Percentiles rank a stretch among this genome's conserved stretches.
Conservation (phyloP, 2,113 vertebrate genomes). For the Sciurus niger region DNA sequence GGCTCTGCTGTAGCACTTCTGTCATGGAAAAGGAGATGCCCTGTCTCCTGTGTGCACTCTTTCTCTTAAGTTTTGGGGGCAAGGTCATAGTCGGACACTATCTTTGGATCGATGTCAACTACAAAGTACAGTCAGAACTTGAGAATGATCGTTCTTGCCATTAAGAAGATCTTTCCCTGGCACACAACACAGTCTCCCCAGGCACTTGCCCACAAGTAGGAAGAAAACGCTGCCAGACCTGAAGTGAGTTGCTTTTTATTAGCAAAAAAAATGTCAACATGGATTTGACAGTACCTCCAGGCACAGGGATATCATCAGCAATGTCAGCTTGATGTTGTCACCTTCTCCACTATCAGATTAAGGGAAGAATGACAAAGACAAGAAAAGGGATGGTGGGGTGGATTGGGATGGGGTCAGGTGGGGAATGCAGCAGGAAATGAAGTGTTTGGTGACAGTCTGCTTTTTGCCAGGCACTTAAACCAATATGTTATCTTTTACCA, state of each 20-base stretch:
- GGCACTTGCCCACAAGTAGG: background rate
- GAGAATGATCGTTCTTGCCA: background rate
- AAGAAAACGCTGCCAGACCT: background rate
- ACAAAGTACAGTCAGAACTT: background rate
- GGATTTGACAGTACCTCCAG: background rate
- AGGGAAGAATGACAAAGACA: background rate
- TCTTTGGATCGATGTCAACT: background rate
- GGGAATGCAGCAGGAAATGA: background rate
- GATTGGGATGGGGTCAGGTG: rapidly evolving
- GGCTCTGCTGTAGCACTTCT: background rate
- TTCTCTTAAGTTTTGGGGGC: background rate
- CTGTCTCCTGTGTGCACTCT: background rate
- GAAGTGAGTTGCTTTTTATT: background rate
- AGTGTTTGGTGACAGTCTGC: background rate
- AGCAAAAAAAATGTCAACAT: background rate
- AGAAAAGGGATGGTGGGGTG: rapidly evolving
- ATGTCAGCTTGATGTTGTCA: background rate
- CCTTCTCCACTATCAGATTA: background rate
- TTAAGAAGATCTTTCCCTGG: background rate
- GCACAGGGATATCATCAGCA: background rate
- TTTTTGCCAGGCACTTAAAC: background rate
- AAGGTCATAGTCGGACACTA: background rate
- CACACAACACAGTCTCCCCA: background rate
- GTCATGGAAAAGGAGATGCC: background rate
- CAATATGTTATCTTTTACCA: background rate